These are phyloP conservation scores for Ectropis crepuscularia DNA, from an alignment of 2,888 invertebrate genomes.

Conservation along the genomic window DNA sequence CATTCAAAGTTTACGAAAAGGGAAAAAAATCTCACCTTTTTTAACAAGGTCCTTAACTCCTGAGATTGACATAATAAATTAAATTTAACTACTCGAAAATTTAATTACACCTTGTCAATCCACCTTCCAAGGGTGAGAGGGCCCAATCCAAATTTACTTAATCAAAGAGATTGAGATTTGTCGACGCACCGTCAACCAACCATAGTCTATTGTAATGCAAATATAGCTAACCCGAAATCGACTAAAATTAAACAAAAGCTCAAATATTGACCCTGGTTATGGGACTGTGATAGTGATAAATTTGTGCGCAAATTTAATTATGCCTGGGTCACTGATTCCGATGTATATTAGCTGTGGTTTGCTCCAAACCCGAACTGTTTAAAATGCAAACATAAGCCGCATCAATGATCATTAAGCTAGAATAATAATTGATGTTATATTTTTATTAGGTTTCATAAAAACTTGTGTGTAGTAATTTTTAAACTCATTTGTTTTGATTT, in stretches of 20 bases:
- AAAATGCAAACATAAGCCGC: background rate
- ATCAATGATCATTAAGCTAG: background rate
- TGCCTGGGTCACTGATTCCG: background rate
- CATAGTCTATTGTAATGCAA: constrained; percentile 32
- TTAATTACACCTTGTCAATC: constrained; percentile 29
- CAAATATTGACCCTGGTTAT: constrained; percentile 16
- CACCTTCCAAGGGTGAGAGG: constrained; percentile 13
- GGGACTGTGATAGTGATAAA: constrained; percentile 1
- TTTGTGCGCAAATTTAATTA: constrained; percentile 11
- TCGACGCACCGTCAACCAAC: constrained; percentile 20
- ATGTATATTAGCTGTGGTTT: constrained; percentile 9
- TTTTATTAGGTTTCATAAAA: background rate
- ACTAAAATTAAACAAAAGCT: constrained; percentile 19
- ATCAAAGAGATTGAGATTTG: constrained; percentile 31
- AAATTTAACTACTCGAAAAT: constrained; percentile 12
- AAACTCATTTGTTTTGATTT: too few species aligned
- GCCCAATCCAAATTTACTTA: constrained; percentile 21
- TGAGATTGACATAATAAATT: constrained; percentile 7
- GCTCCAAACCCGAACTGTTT: background rate
- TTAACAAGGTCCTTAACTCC: background rate
- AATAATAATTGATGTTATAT: background rate
- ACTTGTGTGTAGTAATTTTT: too few species aligned
- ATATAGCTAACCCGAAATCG: constrained; percentile 32
- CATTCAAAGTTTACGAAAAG: too few species aligned
- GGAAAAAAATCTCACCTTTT: constrained; percentile 3